Base-by-base conservation (phyloP, 2,113 vertebrate species). In the Harpagus bidentatus region DNA sequence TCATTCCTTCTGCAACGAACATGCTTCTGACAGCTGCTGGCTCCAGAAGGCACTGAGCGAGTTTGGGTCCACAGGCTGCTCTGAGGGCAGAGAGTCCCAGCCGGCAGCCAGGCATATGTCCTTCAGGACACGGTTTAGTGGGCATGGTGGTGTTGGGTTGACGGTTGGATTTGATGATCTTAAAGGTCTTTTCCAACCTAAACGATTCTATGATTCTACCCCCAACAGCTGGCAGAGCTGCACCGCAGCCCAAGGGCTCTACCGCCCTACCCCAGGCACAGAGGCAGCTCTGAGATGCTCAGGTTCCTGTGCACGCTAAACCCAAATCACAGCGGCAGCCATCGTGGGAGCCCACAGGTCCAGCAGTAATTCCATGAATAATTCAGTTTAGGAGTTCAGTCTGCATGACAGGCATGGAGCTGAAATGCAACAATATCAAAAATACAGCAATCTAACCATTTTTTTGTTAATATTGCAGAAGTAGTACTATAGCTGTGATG, bases 21-120 rank as follows among this genome's bases (percentile, higher is more conserved):
- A 25, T 31, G 53, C 29, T 96, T 94, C 58, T 96, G 93, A 86
- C 85, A 90, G 87, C 66, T 92, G 78, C 66, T 91, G 84, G 43
- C 47, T 93, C 76, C 74, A 77, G 85, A 80, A 90, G 61, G 90
- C 50, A 58, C 48, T 31, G 15, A 43, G 34, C 1, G 3, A 82
- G 52, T 48, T 79, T 87, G 56, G 66, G 70, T 87, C 76, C 86
- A 29, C 31, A 8, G 36, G 31, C 66, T 88, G 31, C 62, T 89
- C 11, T 7, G 34, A 58, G 78, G 78, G 45, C 74, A 96, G 76
- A 86, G 62, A 67, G 61, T 58, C 32, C 48, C 43, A 86, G 40
- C 25, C 70, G 28, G 40, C 25, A 77, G 45, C 48, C 82, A 83
- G 85, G 65, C 17, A 28, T 16, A 29, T 17, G 52, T 29, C 52